Evolutionary conservation across 2,113 vertebrate genomes (phyloP).

Genomic region (Pygoscelis antarcticus): DNA sequence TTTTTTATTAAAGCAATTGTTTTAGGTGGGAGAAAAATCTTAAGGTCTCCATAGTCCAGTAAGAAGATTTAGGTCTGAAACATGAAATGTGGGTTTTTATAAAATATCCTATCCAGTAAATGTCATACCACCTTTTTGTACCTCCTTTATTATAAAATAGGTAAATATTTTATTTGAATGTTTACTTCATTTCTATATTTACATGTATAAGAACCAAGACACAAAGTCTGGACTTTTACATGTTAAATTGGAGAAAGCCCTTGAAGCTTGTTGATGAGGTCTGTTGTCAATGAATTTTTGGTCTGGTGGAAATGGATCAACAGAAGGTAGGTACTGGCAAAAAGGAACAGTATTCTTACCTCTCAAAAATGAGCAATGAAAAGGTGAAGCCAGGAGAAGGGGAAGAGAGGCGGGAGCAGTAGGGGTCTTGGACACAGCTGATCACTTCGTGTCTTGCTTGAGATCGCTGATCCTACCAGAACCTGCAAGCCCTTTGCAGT

Average conservation of each 20-base stretch:
- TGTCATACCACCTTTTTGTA: background rate
- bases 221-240: background rate
- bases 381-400: background rate
- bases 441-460: background rate
- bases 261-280: background rate
- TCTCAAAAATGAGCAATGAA: background rate
- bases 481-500: background rate
- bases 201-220: background rate
- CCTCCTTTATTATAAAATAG: background rate
- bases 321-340: background rate
- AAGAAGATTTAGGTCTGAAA: background rate
- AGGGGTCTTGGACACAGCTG: background rate
- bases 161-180: background rate
- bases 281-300: background rate
- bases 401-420: background rate
- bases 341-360: background rate
- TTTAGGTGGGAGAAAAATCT: background rate
- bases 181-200: background rate
- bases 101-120: background rate
- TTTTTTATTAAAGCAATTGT: background rate
- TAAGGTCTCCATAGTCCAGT: background rate
- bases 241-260: background rate
- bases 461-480: background rate
- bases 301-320: background rate
- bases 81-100: background rate